Base-by-base conservation (phyloP, 2,113 vertebrate genomes). In the Lota lota region DNA sequence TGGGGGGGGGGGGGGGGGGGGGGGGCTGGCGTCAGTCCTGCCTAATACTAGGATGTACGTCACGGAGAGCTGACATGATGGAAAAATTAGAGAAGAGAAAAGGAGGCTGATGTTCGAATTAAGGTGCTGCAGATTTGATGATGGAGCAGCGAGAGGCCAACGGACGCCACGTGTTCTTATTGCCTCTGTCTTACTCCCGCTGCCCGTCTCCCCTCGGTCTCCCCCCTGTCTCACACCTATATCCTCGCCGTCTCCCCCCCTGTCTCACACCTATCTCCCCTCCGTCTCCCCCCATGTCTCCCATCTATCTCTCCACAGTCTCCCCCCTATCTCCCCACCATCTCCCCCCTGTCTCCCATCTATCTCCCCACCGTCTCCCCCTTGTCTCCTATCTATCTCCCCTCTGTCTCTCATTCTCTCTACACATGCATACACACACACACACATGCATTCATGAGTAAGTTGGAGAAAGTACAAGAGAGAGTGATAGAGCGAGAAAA, bases 61-160 rank as follows among this genome's bases (percentile, higher is more conserved):
- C 79, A 87, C 79, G 54, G 66, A 84, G 62, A 79, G 79, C 80
- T 90, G 83, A 83, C 82, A 85, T 66, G 72, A 83, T 87, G 84
- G 82, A 85, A 83, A 84, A 83, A 76, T 7, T 28, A 66, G 61
- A 33, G 66, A 47, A 53, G 36, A 70, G 72, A 61, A 72, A 77
- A 85, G 61, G 77, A 75, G 70, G 76, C 75, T 84, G 85, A 88
- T 90, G 82, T 83, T 81, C 79, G 79, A 79, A 90, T 88, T 87
- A 87, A 88, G 88, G 88, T 87, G 61, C 74, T 58, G 66, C 61
- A 83, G 87, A 89, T 88, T 81, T 83, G 36, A 40, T 40, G 36
- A 40, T 78, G 77, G 69, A 79, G 79, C 74, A 78, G 73, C 18
- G 77, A 73, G 79, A 73, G 67, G 72, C 64, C 78, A 84, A 87